A percentile compares a stretch with the other conserved stretches of the same genome.
phyloP scores from a whole-genome alignment of 2,797 vertebrate species.

The Phrynocephalus forsythii region DNA sequence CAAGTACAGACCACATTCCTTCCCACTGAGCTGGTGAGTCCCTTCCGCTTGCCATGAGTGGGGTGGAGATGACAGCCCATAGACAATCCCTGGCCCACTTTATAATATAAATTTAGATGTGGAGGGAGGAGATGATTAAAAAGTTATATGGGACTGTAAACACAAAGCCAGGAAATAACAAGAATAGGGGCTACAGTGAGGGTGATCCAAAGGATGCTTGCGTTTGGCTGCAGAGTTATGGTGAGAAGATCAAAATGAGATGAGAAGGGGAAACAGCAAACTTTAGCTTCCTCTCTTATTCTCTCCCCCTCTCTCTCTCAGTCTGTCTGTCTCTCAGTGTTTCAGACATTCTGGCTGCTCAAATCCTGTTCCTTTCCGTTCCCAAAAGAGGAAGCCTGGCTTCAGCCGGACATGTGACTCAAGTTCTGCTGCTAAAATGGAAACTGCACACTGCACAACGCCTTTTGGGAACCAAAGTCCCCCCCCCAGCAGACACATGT shows the following conservation, averaged over 20 bases:
- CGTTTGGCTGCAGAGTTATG: background rate
- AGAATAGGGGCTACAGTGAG: background rate
- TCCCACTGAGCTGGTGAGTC: too few relatives aligned
- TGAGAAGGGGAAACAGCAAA: conserved; percentile 11
- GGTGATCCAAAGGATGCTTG: background rate
- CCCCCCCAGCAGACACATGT: background rate
- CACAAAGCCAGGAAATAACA: background rate
- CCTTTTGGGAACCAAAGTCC: conserved; percentile 3
- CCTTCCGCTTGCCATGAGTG: too few relatives aligned
- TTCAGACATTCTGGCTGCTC: conserved; percentile 23
- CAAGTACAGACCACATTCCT: too few relatives aligned
- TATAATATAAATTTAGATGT: background rate
- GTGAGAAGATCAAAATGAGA: background rate
- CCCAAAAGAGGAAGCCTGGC: conserved; percentile 30
- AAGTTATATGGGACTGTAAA: background rate
- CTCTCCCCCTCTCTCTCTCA: too few relatives aligned
- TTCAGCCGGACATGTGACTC: conserved; percentile 16
- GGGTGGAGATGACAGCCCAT: too few relatives aligned
- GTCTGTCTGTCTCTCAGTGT: background rate
- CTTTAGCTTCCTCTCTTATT: conserved; percentile 28
- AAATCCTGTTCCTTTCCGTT: conserved; percentile 33
- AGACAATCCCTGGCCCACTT: background rate
- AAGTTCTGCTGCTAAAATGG: background rate
- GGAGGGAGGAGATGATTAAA: background rate
- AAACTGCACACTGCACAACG: background rate